These are phyloP conservation scores for Cacoxenus indagator DNA, from an alignment of 2,888 invertebrate genomes.

Conservation along the genomic window DNA sequence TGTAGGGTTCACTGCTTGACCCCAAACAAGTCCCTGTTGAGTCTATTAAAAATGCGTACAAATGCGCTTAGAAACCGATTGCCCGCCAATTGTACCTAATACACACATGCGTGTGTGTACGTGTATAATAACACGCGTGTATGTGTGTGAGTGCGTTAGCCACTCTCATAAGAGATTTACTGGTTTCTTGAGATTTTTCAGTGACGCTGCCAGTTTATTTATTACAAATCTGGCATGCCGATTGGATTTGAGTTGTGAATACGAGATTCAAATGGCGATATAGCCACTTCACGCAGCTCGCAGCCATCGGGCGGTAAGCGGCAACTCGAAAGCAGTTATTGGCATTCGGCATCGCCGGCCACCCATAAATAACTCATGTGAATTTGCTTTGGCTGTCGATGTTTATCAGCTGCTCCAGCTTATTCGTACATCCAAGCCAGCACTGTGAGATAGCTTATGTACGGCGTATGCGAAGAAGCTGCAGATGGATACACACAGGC, in stretches of 20 bases:
- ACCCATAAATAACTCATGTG: slow-evolving; percentile 60
- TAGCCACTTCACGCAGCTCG: background rate
- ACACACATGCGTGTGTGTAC: background rate
- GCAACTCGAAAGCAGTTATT: background rate
- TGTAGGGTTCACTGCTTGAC: background rate
- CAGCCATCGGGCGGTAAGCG: background rate
- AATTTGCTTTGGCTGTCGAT: slow-evolving; percentile 54
- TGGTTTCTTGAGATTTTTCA: background rate
- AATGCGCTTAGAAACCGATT: slow-evolving; percentile 55
- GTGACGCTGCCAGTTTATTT: slow-evolving; percentile 7
- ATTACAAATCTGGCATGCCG: slow-evolving; percentile 27
- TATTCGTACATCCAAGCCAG: background rate
- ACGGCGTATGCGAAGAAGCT: background rate
- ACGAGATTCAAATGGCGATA: background rate
- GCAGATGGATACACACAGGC: background rate
- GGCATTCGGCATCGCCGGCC: slow-evolving; percentile 45
- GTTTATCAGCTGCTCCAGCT: slow-evolving; percentile 45
- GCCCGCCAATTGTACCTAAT: slow-evolving; percentile 14
- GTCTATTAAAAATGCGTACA: slow-evolving; percentile 62
- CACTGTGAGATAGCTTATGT: background rate
- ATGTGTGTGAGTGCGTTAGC: background rate
- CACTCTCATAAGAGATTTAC: slow-evolving; percentile 28
- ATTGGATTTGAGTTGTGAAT: slow-evolving; percentile 21
- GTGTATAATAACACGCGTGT: slow-evolving; percentile 17
- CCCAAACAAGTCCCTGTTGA: slow-evolving; percentile 32